Conservation (phyloP, 2,797 vertebrate species). For the Monodelphis domestica region DNA sequence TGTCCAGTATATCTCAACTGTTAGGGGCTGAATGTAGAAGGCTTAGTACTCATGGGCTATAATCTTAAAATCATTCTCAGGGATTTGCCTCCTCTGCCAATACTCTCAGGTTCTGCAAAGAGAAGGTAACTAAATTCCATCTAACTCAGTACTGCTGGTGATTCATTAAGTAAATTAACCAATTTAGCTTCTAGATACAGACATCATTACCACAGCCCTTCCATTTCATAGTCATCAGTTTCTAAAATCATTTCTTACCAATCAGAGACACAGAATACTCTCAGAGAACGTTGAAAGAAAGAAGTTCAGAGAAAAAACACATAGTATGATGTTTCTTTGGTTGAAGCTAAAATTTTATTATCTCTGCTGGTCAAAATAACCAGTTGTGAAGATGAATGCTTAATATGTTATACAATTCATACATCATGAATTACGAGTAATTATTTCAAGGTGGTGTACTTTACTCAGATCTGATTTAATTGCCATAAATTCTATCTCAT, state of each 20-base stretch:
- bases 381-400: background rate
- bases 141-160: background rate
- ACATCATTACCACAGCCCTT: background rate
- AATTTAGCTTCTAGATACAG: background rate
- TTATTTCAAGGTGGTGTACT: background rate
- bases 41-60: background rate
- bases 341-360: background rate
- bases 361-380: background rate
- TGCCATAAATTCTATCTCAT: background rate
- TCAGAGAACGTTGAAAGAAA: constrained; percentile 4
- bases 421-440: background rate
- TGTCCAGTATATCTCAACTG: background rate
- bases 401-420: background rate
- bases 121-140: background rate
- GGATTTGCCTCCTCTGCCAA: background rate
- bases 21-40: background rate
- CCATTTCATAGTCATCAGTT: background rate
- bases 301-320: background rate
- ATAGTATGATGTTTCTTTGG: background rate
- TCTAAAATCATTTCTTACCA: constrained; percentile 4
- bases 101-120: background rate
- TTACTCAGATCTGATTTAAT: constrained; percentile 22
- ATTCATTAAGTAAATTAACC: background rate
- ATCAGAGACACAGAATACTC: background rate
- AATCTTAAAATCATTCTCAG: constrained; percentile 1